phyloP scores from a whole-genome alignment of 1,140 invertebrate species.

The Probaryconus sp. region DNA sequence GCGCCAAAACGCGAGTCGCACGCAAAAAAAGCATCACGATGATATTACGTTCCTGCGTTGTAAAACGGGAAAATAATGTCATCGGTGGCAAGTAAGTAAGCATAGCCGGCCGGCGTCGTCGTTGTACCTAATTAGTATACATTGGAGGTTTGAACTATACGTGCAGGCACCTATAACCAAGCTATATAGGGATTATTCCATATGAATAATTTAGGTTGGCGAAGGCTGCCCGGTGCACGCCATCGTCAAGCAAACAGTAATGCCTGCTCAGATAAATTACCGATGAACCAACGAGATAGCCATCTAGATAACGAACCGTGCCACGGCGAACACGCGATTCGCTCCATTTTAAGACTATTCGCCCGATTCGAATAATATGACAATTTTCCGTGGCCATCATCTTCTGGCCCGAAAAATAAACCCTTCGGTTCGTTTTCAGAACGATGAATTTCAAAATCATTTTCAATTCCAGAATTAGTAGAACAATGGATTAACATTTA shows the following conservation, averaged over 20 bases:
- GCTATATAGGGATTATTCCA: slow-evolving; percentile 65
- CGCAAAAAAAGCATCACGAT: slow-evolving; percentile 40
- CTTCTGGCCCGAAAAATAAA: too few relatives aligned
- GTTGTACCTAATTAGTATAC: slow-evolving; percentile 46
- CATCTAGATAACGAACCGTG: slow-evolving; percentile 74
- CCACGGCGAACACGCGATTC: slow-evolving; percentile 61
- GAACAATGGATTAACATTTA: slow-evolving; percentile 42
- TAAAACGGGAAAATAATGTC: slow-evolving; percentile 50
- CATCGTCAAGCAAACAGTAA: slow-evolving; percentile 77
- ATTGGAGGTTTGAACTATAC: slow-evolving; percentile 39
- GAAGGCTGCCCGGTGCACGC: slow-evolving; percentile 72
- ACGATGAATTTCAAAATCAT: slow-evolving; percentile 15
- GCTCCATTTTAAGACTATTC: slow-evolving; percentile 51
- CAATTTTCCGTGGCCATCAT: slow-evolving; percentile 36
- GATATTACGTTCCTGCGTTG: slow-evolving; percentile 22
- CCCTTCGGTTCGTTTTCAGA: too few relatives aligned
- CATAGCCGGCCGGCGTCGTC: slow-evolving; percentile 14
- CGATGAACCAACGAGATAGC: slow-evolving; percentile 75
- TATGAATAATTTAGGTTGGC: slow-evolving; percentile 75
- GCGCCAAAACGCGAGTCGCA: slow-evolving; percentile 14
- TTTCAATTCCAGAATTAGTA: slow-evolving; percentile 29
- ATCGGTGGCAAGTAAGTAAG: slow-evolving; percentile 37
- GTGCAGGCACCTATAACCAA: slow-evolving; percentile 51
- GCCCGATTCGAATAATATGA: slow-evolving; percentile 31
- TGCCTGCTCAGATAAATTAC: slow-evolving; percentile 79